Conservation (phyloP, 2,113 vertebrate species). For the Phylloscopus whistleri region DNA sequence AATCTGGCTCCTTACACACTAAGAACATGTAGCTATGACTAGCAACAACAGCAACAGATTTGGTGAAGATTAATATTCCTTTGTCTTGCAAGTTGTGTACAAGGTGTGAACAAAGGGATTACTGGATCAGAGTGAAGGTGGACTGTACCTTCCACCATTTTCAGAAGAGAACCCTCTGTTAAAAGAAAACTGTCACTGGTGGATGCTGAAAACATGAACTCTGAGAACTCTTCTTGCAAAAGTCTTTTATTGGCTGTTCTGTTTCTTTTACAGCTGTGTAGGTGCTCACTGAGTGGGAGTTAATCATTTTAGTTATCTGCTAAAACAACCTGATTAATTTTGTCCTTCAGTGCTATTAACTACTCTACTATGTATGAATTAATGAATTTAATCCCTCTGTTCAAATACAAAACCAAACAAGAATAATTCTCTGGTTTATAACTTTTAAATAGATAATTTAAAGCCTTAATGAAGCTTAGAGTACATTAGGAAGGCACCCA, state of each 20-base stretch:
- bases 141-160: neutral
- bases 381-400: constrained; percentile 31
- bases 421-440: constrained; percentile 40
- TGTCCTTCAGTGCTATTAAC: constrained; percentile 45
- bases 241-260: neutral
- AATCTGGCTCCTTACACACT: neutral
- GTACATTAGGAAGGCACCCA: neutral
- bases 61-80: accelerated
- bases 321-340: constrained; percentile 48
- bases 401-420: constrained; percentile 46
- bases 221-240: neutral
- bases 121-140: neutral
- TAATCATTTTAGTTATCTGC: constrained; percentile 38
- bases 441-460: constrained; percentile 52
- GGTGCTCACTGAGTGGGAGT: neutral
- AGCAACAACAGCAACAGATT: neutral
- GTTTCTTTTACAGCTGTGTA: neutral
- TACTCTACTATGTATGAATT: constrained; percentile 8
- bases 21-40: neutral
- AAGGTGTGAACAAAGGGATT: neutral
- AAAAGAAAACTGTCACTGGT: neutral
- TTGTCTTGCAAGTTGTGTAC: neutral
- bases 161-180: neutral
- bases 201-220: neutral
- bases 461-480: constrained; percentile 27